phyloP scores from a whole-genome alignment of 2,113 vertebrate species.

The Pelodiscus sinensis region DNA sequence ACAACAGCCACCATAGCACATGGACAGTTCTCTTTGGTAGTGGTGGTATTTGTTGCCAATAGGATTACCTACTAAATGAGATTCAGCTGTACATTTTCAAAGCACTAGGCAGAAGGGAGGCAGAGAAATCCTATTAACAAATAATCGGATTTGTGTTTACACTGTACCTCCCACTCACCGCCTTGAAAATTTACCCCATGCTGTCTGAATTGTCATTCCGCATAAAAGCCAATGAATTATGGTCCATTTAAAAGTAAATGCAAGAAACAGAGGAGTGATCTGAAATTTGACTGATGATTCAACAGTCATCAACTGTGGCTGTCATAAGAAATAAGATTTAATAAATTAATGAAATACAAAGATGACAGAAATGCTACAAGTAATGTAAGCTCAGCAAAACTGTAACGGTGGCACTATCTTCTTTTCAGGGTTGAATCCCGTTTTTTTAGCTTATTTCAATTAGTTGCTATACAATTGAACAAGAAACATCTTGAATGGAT shows the following conservation, averaged over 20 bases:
- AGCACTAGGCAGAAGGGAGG: conserved; percentile 46
- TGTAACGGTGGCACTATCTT: conserved; percentile 21
- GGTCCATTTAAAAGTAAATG: conserved; percentile 59
- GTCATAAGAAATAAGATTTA: conserved; percentile 66
- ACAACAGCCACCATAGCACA: not conserved
- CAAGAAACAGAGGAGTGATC: not conserved
- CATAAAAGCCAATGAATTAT: conserved; percentile 66
- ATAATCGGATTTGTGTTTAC: conserved; percentile 62
- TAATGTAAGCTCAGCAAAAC: conserved; percentile 45
- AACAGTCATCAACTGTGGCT: conserved; percentile 52
- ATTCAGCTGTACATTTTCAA: conserved; percentile 41
- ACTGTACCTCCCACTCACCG: conserved; percentile 51
- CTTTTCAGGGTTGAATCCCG: not conserved
- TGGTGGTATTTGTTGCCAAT: not conserved
- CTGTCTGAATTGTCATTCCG: conserved; percentile 36
- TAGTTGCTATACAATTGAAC: not conserved
- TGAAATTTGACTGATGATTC: conserved; percentile 65
- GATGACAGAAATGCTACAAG: conserved; percentile 43
- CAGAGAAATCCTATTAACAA: conserved; percentile 70
- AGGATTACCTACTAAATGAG: conserved; percentile 45
- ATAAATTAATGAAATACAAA: conserved; percentile 39
- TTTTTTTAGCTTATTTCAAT: not conserved
- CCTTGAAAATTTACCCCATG: conserved; percentile 59
- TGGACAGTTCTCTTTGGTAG: not conserved
- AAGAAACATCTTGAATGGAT: not conserved